Base-by-base conservation (phyloP, 2,113 vertebrate species). In the Prolemur simus region DNA sequence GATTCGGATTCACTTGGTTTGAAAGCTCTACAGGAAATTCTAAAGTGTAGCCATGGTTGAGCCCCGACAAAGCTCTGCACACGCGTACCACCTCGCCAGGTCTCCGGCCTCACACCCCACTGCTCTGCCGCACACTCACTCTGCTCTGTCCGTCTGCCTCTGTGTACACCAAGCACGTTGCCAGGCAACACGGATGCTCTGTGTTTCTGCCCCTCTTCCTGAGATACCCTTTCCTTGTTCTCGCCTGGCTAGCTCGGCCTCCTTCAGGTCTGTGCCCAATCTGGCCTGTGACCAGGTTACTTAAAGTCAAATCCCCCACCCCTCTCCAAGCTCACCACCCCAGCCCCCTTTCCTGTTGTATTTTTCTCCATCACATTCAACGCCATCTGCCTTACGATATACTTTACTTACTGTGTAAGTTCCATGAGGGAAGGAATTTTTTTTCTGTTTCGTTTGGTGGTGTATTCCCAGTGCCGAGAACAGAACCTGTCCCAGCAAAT, bases 41-140 rank as follows among this genome's bases (percentile, higher is more conserved):
- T 45, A 8, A 42, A 73, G 13, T 45, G 42, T 34, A 23, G 47
- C 37, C 21, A 13, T 2, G 1, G 2, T 3, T 45, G 47, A n/a
- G 37, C 10, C 29, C 23, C 54, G 64, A 10, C 17, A 3, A 3
- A 29, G 68, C 8, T 29, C 45, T 58, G 7, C 27, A 27, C 29
- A 8, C 6, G 8, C 20, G 56, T 7, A 11, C n/a, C 3, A 7
- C 45, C 49, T 5, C 1, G 1, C 25, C 29, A 17, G 6, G 0
- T 17, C 63, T 27, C 56, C 3, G 23, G 18, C 12, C 9, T 25
- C 27, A 7, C 6, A 64, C 21, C 10, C 60, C 6, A 3, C 1
- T 0, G 6, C 63, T 18, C 23, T 32, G 9, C 27, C 27, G 66
- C 63, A 37, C 37, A 13, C 3, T 29, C 56, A 45, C 39, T 18